These are phyloP conservation scores for Leptinotarsa undecemlineata DNA, from an alignment of 1,140 invertebrate genomes.

Conservation along the genomic window DNA sequence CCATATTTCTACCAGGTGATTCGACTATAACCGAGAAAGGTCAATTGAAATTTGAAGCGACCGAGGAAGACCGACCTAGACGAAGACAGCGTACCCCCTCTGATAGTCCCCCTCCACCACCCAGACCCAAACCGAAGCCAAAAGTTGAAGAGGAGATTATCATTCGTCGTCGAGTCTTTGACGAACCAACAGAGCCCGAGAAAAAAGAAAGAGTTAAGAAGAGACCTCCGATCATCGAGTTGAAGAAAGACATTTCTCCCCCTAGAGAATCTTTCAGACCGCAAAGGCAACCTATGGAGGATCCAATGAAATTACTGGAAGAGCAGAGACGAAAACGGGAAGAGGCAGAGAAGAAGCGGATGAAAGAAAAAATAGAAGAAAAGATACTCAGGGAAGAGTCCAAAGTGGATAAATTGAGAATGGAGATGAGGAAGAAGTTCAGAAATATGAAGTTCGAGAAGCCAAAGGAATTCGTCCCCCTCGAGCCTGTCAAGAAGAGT, in stretches of 20 bases:
- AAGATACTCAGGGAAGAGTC: slow-evolving; percentile 48
- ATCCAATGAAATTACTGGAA: slow-evolving; percentile 45
- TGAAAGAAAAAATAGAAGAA: slow-evolving; percentile 45
- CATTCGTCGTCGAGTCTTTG: slow-evolving; percentile 42
- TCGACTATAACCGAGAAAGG: slow-evolving; percentile 59
- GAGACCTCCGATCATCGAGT: slow-evolving; percentile 35
- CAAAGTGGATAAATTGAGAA: slow-evolving; percentile 47
- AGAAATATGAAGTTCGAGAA: slow-evolving; percentile 48
- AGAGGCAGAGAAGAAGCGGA: slow-evolving; percentile 48
- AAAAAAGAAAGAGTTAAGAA: slow-evolving; percentile 43
- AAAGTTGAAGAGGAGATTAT: slow-evolving; percentile 44
- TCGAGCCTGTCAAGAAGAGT: slow-evolving; percentile 51
- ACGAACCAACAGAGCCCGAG: slow-evolving; percentile 39
- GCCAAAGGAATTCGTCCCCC: slow-evolving; percentile 45
- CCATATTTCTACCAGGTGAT: slow-evolving; percentile 64
- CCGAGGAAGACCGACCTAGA: slow-evolving; percentile 45
- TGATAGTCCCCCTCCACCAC: slow-evolving; percentile 37
- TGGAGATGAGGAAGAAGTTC: slow-evolving; percentile 47
- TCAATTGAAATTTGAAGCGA: slow-evolving; percentile 55
- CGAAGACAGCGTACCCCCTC: slow-evolving; percentile 33
- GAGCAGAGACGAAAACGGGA: slow-evolving; percentile 43
- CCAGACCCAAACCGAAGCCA: slow-evolving; percentile 39
- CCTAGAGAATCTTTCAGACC: slow-evolving; percentile 39
- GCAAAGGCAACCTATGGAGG: slow-evolving; percentile 38
- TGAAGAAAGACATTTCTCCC: slow-evolving; percentile 38